Base-by-base conservation (phyloP, 2,888 invertebrate genomes). In the Andrena praecox region DNA sequence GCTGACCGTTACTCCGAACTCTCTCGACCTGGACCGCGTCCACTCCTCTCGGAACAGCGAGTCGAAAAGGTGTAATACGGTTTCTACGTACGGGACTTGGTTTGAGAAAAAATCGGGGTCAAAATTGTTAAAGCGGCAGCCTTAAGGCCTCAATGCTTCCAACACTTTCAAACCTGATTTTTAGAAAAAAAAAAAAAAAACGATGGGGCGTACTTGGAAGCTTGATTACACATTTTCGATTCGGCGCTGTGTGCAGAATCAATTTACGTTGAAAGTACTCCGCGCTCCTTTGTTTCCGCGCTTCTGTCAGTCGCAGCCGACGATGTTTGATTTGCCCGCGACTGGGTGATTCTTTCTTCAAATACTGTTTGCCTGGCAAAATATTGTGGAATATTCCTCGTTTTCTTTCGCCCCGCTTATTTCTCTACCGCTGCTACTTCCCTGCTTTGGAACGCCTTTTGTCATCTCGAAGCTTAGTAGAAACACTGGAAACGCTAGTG, bases 261-360 rank as follows among this genome's bases (percentile, higher is more conserved):
- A 56, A 24, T 8, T 27, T 27, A 4, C 27, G 56, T 1, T 35
- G 20, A 16, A 62, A 35, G 27, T 42, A 10, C 24, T 27, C 16
- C 24, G 24, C 7, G 48, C 12, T 29, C 56, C 20, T 20, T 60
- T 12, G 48, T 70, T 56, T 27, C 35, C 35, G 70, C 29, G 29
- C 29, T 16, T 70, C 42, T 70, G 12, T 27, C 56, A 27, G n/a
- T 27, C 24, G 33, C 54, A 10, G n/a, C 68, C 24, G 35, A 27
- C 68, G 54, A 68, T 68, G 54, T 68, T 68, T 68, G 24, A 56
- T 54, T 27, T 16, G 12, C 7, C 42, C 27, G 24, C 48, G 42
- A 24, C 27, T 48, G 12, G 7, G 27, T 20, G n/a, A 31, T 31
- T 60, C 2, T 5, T 31, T 67, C 52, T 67, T 16, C 8, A 10